Conservation (phyloP, 2,888 invertebrate species). For the Sphecodes monilicornis region DNA sequence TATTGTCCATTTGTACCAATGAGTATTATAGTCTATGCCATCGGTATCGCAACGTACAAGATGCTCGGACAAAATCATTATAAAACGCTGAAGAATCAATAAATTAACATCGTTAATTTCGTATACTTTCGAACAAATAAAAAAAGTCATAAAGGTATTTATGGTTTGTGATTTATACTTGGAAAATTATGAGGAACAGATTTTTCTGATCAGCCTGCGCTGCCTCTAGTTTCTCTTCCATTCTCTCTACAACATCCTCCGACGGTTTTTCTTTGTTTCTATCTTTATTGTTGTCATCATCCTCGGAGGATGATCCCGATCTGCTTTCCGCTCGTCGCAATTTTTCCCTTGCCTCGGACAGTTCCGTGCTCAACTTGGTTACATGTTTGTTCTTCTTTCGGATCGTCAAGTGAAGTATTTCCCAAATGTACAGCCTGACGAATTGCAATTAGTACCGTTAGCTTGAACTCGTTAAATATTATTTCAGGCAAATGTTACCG, state of each 20-base stretch:
- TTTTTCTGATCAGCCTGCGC: slow-evolving; percentile 99
- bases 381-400: slow-evolving; percentile 99
- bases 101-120: neutral
- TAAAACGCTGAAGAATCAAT: slow-evolving; percentile 89
- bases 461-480: neutral
- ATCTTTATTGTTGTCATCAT: slow-evolving; percentile 87
- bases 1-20: slow-evolving; percentile 98
- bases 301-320: slow-evolving; percentile 92
- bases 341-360: slow-evolving; percentile 94
- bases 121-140: neutral
- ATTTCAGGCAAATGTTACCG: neutral
- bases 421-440: slow-evolving; percentile 96
- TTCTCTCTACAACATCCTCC: slow-evolving; percentile 95
- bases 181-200: slow-evolving; percentile 98
- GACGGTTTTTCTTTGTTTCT: slow-evolving; percentile 88
- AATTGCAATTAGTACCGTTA: slow-evolving; percentile 35
- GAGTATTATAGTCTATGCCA: slow-evolving; percentile 95
- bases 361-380: slow-evolving; percentile 91
- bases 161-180: slow-evolving; percentile 84
- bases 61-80: slow-evolving; percentile 98
- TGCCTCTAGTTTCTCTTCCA: slow-evolving; percentile 97
- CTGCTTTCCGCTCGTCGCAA: slow-evolving; percentile 93
- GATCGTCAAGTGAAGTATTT: slow-evolving; percentile 97
- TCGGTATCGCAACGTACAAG: slow-evolving; percentile 97
- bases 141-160: neutral